phyloP scores from a whole-genome alignment of 2,888 invertebrate species.

The Cheilosia impressa region DNA sequence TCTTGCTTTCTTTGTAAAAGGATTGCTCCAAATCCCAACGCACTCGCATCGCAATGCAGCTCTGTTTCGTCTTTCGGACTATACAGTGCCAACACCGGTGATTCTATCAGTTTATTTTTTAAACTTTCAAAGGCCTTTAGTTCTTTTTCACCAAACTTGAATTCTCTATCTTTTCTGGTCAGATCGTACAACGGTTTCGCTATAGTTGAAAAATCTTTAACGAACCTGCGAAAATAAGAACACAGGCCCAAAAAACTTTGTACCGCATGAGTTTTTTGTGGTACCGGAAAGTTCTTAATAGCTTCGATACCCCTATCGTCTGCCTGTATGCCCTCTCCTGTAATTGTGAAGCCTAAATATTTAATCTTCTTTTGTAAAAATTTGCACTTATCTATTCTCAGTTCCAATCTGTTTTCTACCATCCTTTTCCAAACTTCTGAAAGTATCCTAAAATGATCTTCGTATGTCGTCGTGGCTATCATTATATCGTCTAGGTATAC shows the following conservation, averaged over 20 bases:
- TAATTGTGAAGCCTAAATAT: too few relatives aligned
- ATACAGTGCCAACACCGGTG: slow-evolving; percentile 69
- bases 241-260: too few relatives aligned
- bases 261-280: too few relatives aligned
- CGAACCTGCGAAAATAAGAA: too few relatives aligned
- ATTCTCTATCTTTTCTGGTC: not conserved
- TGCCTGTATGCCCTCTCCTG: too few relatives aligned
- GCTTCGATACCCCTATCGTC: too few relatives aligned
- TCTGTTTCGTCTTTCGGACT: slow-evolving; percentile 78
- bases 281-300: too few relatives aligned
- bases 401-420: too few relatives aligned
- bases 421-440: too few relatives aligned
- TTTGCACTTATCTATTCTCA: too few relatives aligned
- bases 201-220: not conserved
- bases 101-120: not conserved
- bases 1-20: slow-evolving; percentile 78
- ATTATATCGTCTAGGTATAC: slow-evolving; percentile 1
- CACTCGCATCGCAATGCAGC: slow-evolving; percentile 80
- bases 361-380: too few relatives aligned
- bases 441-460: too few relatives aligned
- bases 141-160: not conserved
- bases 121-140: not conserved
- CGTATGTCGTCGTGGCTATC: not conserved
- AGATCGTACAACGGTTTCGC: not conserved
- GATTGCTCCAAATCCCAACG: slow-evolving; percentile 78